phyloP scores from a whole-genome alignment of 2,113 vertebrate genomes.

The Macrotis lagotis region DNA sequence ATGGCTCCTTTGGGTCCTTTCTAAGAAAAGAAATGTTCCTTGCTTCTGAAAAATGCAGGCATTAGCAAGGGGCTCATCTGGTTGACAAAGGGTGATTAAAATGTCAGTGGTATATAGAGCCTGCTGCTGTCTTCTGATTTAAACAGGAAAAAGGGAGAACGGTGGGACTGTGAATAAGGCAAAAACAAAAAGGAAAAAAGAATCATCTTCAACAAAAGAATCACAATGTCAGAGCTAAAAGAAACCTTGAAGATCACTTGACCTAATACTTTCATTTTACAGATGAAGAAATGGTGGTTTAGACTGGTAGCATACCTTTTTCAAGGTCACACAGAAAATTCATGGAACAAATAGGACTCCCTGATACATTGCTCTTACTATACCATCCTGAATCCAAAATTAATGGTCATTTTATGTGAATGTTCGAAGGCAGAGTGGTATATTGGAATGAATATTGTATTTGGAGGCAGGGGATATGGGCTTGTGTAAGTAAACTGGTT shows the following conservation, averaged over 20 bases:
- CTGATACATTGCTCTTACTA: not conserved
- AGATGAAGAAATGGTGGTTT: not conserved
- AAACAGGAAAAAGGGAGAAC: slow-evolving; percentile 4
- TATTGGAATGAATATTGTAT: not conserved
- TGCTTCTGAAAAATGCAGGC: not conserved
- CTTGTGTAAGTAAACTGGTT: not conserved
- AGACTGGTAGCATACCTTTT: not conserved
- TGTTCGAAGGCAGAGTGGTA: not conserved
- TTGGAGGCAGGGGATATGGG: not conserved
- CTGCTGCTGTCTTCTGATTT: not conserved
- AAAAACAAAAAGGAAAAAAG: not conserved
- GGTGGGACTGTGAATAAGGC: not conserved
- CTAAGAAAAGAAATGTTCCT: not conserved
- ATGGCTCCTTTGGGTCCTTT: not conserved
- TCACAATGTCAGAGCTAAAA: not conserved
- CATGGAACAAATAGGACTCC: not conserved
- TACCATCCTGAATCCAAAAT: not conserved
- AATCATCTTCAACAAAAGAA: not conserved
- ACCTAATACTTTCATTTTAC: not conserved
- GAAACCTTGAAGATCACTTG: not conserved
- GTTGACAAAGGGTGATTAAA: not conserved
- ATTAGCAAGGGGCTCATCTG: not conserved
- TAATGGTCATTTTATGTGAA: not conserved
- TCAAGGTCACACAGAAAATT: not conserved
- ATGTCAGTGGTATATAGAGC: not conserved